A percentile compares a stretch with the other conserved stretches of the same genome.
Conservation (phyloP, 2,888 invertebrate genomes). For the Eupithecia tripunctaria region DNA sequence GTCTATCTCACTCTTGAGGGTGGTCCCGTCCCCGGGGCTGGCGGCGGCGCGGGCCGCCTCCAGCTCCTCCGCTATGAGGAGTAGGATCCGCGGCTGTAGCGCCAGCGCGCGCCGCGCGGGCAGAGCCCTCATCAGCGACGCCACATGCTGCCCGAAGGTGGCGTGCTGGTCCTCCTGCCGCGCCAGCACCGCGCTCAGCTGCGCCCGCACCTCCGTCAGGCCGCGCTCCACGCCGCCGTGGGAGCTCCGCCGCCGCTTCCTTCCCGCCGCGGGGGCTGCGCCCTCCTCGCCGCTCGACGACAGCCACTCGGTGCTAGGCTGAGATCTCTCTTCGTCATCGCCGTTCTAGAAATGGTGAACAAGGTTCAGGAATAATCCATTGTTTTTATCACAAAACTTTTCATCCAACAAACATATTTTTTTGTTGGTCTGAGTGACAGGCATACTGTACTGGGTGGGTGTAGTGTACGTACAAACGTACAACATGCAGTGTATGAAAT, state of each 20-base stretch:
- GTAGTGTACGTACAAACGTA: too few relatives aligned
- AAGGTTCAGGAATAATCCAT: too few relatives aligned
- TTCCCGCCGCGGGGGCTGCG: not conserved
- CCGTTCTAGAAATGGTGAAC: too few relatives aligned
- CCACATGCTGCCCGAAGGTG: constrained; percentile 61
- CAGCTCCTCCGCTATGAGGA: constrained; percentile 36
- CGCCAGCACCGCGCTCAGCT: not conserved
- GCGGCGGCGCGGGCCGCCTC: not conserved
- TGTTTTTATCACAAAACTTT: too few relatives aligned
- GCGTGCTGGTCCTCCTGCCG: constrained; percentile 45
- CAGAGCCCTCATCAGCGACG: constrained; percentile 54
- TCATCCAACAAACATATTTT: too few relatives aligned
- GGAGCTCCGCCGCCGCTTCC: too few relatives aligned
- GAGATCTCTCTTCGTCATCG: too few relatives aligned
- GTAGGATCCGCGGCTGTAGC: constrained; percentile 56
- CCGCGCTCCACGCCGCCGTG: not conserved
- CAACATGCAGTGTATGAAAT: too few relatives aligned
- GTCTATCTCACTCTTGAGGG: not conserved
- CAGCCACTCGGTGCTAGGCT: not conserved
- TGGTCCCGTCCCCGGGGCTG: not conserved
- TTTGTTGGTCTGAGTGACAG: too few relatives aligned
- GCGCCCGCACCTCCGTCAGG: not conserved
- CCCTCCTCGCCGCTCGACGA: constrained; percentile 41
- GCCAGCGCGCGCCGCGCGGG: constrained; percentile 51
- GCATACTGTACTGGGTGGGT: too few relatives aligned